Evolutionary conservation across 2,113 vertebrate species (phyloP), one percentile per base, ranked within the genome.

Genomic region (Lutjanus erythropterus): DNA sequence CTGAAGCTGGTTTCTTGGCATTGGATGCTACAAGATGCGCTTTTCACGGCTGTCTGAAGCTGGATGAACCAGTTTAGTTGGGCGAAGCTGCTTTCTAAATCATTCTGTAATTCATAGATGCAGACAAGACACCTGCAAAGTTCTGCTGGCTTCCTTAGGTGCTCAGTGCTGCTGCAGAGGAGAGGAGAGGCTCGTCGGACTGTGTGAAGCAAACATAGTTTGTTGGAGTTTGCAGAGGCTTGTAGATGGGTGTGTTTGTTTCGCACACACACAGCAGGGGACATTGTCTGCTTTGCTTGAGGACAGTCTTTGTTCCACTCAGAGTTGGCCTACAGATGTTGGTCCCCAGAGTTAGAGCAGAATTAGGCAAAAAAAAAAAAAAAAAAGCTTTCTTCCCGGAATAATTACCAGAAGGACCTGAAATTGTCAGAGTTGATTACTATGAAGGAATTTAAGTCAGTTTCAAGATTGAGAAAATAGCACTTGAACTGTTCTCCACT

Each of bases 21-120:
- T 12, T 49, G 56, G 56, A 46, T 55, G 37, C 35, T 68, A 29
- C 9, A 9, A 53, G 55, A 39, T 41, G 27, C 29, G 0, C 21
- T 66, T 73, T 72, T 73, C 52, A 50, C 2, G 33, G 52, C 44
- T 80, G 33, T 33, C 23, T 66, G 78, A 37, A 18, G 55, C 53
- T 68, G 53, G 52, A 67, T 27, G 8, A 42, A 42, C 18, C 29
- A n/a, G 11, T 70, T 62, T 61, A 80, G 42, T 29, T 37, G 47
- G 39, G 55, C 37, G 16, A 3, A 42, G 69, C 29, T 60, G 35
- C 53, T 60, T 60, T 44, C 46, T 75, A n/a, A 44, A 75, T 69
- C 55, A 69, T 23, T 66, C 64, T 55, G 47, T 55, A 55, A 69
- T 69, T 46, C 65, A 25, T 6, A 2, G 12, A 29, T 49, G 11